Conservation (phyloP, 2,797 vertebrate species). For the Cuculus canorus region DNA sequence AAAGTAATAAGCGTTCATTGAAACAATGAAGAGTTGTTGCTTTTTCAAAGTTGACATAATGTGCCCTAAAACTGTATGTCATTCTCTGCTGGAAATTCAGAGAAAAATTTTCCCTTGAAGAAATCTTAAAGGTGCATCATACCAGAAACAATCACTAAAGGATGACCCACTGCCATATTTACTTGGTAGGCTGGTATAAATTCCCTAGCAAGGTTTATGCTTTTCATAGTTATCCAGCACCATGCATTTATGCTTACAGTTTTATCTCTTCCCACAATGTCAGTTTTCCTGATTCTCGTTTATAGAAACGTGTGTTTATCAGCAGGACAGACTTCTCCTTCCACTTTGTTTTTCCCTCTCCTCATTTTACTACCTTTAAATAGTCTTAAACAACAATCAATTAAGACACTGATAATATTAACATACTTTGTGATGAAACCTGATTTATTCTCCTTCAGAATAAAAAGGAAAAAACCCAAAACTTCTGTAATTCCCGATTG, state of each 20-base stretch:
- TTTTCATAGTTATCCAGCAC: neutral
- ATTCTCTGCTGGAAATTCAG: neutral
- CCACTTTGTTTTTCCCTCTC: neutral
- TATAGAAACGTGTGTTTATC: neutral
- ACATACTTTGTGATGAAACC: neutral
- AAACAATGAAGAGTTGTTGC: neutral
- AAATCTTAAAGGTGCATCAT: neutral
- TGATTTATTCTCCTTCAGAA: neutral
- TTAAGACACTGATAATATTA: neutral
- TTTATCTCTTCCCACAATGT: neutral
- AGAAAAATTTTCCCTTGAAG: neutral
- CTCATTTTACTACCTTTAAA: neutral
- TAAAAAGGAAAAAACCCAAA: no score
- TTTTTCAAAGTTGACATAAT: neutral
- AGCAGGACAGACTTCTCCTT: neutral
- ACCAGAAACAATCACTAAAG: neutral
- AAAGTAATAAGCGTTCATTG: neutral
- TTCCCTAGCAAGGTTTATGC: neutral
- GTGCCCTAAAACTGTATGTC: neutral
- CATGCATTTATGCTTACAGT: neutral
- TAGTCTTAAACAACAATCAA: neutral
- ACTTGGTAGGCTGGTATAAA: neutral
- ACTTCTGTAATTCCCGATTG: neutral
- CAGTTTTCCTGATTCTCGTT: neutral
- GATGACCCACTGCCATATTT: no score